These are phyloP conservation scores for Hemicrepidius hirtus DNA, from an alignment of 2,888 invertebrate species.

Conservation along the genomic window DNA sequence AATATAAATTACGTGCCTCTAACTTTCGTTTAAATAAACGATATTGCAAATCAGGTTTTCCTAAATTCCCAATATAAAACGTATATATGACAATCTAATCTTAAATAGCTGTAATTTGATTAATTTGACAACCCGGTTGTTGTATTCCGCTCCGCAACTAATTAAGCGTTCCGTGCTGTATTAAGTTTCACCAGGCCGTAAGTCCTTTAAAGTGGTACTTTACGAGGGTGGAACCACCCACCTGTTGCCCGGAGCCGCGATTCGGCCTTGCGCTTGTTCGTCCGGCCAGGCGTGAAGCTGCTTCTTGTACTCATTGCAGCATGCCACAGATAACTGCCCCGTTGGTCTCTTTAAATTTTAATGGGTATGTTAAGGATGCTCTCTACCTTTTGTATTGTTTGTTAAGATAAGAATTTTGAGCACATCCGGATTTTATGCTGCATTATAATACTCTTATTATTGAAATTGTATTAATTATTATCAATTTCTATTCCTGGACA, in stretches of 20 bases:
- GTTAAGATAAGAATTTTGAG: too few relatives aligned
- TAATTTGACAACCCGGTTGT: constrained; percentile 6
- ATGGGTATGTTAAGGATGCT: too few relatives aligned
- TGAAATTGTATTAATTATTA: too few relatives aligned
- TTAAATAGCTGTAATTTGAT: constrained; percentile 10
- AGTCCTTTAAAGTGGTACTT: constrained; percentile 46
- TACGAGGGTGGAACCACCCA: constrained; percentile 64
- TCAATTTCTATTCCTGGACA: too few relatives aligned
- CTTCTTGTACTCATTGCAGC: constrained; percentile 55
- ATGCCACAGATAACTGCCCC: constrained; percentile 48
- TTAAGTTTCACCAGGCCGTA: constrained; percentile 33
- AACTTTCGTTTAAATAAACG: too few relatives aligned
- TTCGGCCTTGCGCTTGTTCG: constrained; percentile 60
- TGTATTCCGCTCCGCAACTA: constrained; percentile 25
- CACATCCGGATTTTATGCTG: too few relatives aligned
- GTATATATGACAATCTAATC: not conserved
- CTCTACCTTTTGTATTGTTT: too few relatives aligned
- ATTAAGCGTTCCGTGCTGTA: constrained; percentile 35
- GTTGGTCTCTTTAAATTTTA: constrained; percentile 26
- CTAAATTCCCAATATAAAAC: not conserved
- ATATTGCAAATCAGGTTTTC: too few relatives aligned
- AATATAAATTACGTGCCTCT: too few relatives aligned
- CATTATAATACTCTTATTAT: too few relatives aligned
- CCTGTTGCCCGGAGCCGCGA: constrained; percentile 64
- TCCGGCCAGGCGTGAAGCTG: constrained; percentile 60